These are phyloP conservation scores for Acanthaster planci DNA, from an alignment of 35 echinoderm and acorn worm species.

Conservation along the genomic window DNA sequence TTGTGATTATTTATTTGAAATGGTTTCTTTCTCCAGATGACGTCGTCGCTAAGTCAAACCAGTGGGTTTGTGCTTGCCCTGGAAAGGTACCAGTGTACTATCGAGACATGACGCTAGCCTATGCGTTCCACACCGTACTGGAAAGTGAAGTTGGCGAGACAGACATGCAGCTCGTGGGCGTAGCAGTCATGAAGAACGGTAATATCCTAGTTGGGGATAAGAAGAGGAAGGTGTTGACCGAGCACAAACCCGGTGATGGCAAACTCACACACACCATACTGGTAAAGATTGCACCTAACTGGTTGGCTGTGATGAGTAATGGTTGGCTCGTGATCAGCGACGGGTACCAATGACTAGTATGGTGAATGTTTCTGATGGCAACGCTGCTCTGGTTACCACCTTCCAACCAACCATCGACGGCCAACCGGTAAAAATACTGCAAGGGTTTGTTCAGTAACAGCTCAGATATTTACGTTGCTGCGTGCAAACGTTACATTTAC, in stretches of 20 bases:
- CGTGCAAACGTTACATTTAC: background rate
- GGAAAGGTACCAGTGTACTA: background rate
- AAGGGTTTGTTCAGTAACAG: background rate
- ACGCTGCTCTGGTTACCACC: background rate
- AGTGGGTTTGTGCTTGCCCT: background rate
- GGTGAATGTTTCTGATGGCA: background rate
- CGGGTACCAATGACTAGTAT: background rate
- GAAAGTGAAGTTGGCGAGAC: background rate
- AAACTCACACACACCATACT: background rate
- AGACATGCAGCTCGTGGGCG: background rate
- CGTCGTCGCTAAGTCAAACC: too few relatives aligned
- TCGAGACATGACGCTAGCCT: background rate
- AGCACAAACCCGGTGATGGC: background rate
- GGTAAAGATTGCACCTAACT: background rate
- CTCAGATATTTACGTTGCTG: background rate
- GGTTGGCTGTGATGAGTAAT: background rate
- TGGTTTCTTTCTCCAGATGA: too few relatives aligned
- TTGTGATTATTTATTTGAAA: too few relatives aligned
- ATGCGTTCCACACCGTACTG: background rate
- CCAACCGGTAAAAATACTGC: background rate
- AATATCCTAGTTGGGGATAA: too few relatives aligned
- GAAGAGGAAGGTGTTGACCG: too few relatives aligned
- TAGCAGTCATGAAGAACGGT: too few relatives aligned
- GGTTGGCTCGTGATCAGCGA: background rate
- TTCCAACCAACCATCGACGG: background rate